A percentile compares a stretch with the other conserved stretches of the same genome.
Conservation (phyloP, 1,140 invertebrate genomes). For the Brachionus paranguensis region DNA sequence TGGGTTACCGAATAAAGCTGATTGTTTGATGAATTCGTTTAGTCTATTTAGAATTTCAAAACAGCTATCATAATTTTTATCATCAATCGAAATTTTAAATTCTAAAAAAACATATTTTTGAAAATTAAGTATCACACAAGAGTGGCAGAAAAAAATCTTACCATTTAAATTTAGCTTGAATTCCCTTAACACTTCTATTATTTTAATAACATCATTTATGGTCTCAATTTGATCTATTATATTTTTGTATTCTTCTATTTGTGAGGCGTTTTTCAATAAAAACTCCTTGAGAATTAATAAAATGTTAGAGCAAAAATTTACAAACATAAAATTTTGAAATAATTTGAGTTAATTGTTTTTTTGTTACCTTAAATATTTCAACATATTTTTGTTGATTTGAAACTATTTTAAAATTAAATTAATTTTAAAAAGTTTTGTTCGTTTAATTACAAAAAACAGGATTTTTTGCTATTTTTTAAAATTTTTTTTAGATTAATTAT, state of each 20-base stretch:
- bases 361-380: background rate
- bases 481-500: too few species aligned
- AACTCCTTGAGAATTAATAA: background rate
- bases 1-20: background rate
- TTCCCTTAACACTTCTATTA: background rate
- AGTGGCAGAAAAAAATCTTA: background rate
- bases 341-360: background rate
- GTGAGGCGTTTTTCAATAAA: constrained; percentile 1
- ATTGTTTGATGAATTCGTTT: background rate
- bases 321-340: background rate
- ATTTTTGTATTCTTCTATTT: constrained; percentile 34
- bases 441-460: too few species aligned
- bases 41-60: background rate
- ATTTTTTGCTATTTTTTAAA: too few species aligned
- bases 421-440: too few species aligned
- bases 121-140: background rate
- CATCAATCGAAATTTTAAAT: constrained; percentile 1
- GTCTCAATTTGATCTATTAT: constrained; percentile 14
- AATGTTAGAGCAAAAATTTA: background rate
- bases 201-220: background rate
- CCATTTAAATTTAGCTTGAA: background rate
- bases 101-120: background rate
- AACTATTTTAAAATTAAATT: too few species aligned
- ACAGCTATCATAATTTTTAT: background rate
- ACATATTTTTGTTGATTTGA: too few species aligned